Evolutionary conservation across 2,113 vertebrate genomes (phyloP).

Genomic region (Physeter macrocephalus): DNA sequence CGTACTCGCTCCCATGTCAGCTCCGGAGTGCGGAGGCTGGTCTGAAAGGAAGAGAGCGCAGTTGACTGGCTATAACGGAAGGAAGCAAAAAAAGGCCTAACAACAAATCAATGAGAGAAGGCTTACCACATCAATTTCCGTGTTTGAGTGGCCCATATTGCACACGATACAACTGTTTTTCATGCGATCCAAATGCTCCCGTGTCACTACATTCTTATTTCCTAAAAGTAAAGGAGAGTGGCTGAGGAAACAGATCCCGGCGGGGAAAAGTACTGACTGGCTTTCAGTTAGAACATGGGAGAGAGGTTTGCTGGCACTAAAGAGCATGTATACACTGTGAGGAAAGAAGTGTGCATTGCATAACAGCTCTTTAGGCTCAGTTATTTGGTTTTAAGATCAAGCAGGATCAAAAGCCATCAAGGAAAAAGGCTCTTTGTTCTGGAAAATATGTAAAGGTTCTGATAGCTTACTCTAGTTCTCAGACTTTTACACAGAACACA

Average conservation of each 20-base stretch:
- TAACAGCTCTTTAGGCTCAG: background rate
- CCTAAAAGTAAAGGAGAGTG: slow-evolving; percentile 78
- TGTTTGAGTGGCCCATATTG: slow-evolving; percentile 99
- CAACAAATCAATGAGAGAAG: background rate
- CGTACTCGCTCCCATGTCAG: slow-evolving; percentile 98
- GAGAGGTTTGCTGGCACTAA: background rate
- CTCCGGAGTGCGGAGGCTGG: slow-evolving; percentile 95
- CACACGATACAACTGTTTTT: slow-evolving; percentile 99
- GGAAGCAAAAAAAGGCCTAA: background rate
- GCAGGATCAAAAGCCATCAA: background rate
- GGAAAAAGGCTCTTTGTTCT: background rate
- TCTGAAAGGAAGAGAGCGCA: slow-evolving; percentile 78
- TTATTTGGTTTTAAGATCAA: background rate
- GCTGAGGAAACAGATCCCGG: background rate
- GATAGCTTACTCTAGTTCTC: background rate
- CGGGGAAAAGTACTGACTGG: background rate
- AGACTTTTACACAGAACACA: background rate
- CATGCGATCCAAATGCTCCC: slow-evolving; percentile 97
- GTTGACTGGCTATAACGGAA: background rate
- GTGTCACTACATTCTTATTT: slow-evolving; percentile 97
- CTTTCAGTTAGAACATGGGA: background rate
- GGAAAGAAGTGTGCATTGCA: background rate
- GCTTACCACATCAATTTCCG: slow-evolving; percentile 97
- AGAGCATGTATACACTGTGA: background rate
- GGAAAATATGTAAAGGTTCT: background rate